Base-by-base conservation (phyloP, 1,140 invertebrate species). In the Drosophila pectinifera region DNA sequence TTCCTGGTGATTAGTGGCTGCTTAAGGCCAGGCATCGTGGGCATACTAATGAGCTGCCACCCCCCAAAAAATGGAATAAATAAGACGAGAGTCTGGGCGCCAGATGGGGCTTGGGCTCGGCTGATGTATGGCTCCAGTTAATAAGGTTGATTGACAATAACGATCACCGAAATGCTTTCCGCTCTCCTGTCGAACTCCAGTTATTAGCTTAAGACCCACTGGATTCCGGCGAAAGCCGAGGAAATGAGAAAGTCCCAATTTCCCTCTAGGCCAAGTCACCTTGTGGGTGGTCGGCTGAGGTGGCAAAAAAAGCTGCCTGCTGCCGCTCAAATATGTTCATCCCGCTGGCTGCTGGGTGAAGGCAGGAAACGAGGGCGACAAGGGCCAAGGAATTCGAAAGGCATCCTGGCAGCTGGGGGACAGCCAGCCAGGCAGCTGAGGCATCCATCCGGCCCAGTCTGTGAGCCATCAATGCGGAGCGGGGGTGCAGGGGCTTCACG, bases 181-280 rank as follows among this genome's bases (percentile, higher is more conserved):
- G 26, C 20, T 36, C n/a, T n/a, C 3, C 26, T 61, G 57, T 36
- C 64, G 55, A 69, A 28, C 36, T 67, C 31, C 20, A 54, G 22
- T 55, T 31, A 67, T 57, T 24, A 48, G 59, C 42, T 24, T 31
- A 38, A 34, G 36, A 22, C 28, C 22, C 45, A 14, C 28, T n/a
- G 38, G 56, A 56, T 70, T 69, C 42, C 36, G 14, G 14, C 31
- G 14, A 41, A 36, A 16, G 24, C n/a, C 11, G 7, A 45, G 68
- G 65, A 72, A 72, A 70, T 70, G 51, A 72, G 53, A 72, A 72
- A 72, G 70, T 70, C 51, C 70, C 57, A 56, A 72, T 28, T 70
- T 41, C 42, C 14, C 48, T 45, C 16, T 31, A 38, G 65, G 20
- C 31, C 22, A 16, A 28, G 61, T 24, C 62, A 67, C 59, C 43